Conservation (phyloP, 2,888 invertebrate species). For the Malthinus flaveolus region DNA sequence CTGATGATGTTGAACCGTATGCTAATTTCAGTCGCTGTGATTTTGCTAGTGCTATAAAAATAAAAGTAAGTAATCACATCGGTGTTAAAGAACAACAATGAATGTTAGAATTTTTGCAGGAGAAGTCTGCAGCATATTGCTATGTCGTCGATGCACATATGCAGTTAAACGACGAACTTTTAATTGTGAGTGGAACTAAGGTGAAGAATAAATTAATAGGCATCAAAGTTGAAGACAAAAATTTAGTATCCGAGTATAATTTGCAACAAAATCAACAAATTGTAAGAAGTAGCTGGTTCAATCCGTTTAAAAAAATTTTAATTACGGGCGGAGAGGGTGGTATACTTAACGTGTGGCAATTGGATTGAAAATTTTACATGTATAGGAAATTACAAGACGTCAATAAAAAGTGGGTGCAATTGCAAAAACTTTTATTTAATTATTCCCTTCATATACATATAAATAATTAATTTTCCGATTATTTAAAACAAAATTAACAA, state of each 20-base stretch:
- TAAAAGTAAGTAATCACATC: slow-evolving; percentile 36
- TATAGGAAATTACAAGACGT: slow-evolving; percentile 8
- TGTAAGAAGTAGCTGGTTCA: slow-evolving; percentile 70
- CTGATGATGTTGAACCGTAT: slow-evolving; percentile 64
- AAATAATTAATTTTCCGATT: too few relatives aligned
- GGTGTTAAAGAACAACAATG: too few relatives aligned
- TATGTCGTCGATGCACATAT: slow-evolving; percentile 67
- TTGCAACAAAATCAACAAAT: slow-evolving; percentile 70
- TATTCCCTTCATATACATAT: too few relatives aligned
- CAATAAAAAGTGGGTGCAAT: neutral
- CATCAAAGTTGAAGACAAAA: slow-evolving; percentile 54
- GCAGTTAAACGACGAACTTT: slow-evolving; percentile 55
- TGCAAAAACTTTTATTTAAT: too few relatives aligned
- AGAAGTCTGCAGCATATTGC: slow-evolving; percentile 63
- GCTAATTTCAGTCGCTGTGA: slow-evolving; percentile 61
- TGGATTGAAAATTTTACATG: slow-evolving; percentile 26
- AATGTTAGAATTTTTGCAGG: slow-evolving; percentile 52
- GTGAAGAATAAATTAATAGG: slow-evolving; percentile 62
- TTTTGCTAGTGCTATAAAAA: slow-evolving; percentile 63
- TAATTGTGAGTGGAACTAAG: slow-evolving; percentile 69
- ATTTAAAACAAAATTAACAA: too few relatives aligned
- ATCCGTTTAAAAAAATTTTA: slow-evolving; percentile 65
- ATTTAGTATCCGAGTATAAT: slow-evolving; percentile 60
- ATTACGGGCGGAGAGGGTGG: slow-evolving; percentile 77
- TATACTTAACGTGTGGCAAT: slow-evolving; percentile 67